Evolutionary conservation across 2,113 vertebrate genomes (phyloP), one percentile per base, ranked within the genome.

Genomic region (Cinclus cinclus): DNA sequence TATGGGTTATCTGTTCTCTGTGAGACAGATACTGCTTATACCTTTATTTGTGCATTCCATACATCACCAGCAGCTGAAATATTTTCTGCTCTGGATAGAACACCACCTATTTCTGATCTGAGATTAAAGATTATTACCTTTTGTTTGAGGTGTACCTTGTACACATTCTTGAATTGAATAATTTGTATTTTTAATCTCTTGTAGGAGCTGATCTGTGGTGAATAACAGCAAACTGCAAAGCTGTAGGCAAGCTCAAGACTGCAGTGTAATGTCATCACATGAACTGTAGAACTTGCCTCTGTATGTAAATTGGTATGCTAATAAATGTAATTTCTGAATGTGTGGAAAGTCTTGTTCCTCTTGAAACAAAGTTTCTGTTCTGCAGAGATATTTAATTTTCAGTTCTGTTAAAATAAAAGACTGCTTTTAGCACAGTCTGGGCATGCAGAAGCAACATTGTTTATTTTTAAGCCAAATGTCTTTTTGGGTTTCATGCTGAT

Each of bases 241-340:
- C 77, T 80, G 92, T 73, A 89, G 96, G 47, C 70, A 41, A 83
- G 79, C 59, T 82, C 58, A 33, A 81, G 93, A 42, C 46, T 69
- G 69, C 89, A 58, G 2, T 37, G 13, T 15, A 59, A 56, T 64
- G 63, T 47, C 16, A 17, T 68, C 69, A 15, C 22, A 7, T 70
- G 49, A 73, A 33, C 63, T 77, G 33, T 50, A 73, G 50, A 74
- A 39, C 50, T 79, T 90, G 53, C 35, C 88, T 50, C 55, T 71
- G n/a, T 68, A 8, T 83, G 81, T 92, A 89, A 92, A 83, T 71
- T 81, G 78, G 35, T 15, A 16, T 94, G 76, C 37, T 77, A 98
- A 98, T 98, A 98, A 98, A 98, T 41, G 27, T 50, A 42, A 63
- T 25, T 74, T 73, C 53, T 93, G 84, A 73, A 70, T 33, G 52